Conservation (phyloP, 2,797 vertebrate genomes). For the Diceros bicornis region DNA sequence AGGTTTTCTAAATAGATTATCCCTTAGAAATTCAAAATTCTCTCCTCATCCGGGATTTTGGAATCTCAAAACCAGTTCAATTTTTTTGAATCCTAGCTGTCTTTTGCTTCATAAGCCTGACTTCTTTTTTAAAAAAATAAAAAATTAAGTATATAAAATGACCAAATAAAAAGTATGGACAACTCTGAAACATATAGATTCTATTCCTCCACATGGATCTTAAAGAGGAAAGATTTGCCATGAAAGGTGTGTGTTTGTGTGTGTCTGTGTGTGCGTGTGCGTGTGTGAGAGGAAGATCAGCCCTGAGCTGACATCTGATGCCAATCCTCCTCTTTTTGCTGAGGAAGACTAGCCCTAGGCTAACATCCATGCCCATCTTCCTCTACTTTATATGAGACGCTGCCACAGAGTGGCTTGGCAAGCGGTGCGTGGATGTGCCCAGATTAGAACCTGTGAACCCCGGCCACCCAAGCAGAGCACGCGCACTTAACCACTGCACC, state of each 20-base stretch:
- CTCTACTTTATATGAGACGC: too few relatives aligned
- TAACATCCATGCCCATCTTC: too few relatives aligned
- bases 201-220: not conserved
- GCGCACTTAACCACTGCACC: too few relatives aligned
- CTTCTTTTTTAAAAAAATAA: not conserved
- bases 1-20: not conserved
- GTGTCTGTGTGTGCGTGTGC: too few relatives aligned
- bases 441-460: too few relatives aligned
- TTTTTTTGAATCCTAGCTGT: not conserved
- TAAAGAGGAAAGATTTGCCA: not conserved
- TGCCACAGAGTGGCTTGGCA: too few relatives aligned
- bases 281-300: too few relatives aligned
- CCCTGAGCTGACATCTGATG: too few relatives aligned
- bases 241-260: not conserved
- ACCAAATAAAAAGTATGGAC: slow-evolving; percentile 10
- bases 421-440: too few relatives aligned
- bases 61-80: slow-evolving; percentile 35
- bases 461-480: too few relatives aligned
- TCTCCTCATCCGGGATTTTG: not conserved
- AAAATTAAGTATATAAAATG: not conserved
- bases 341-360: too few relatives aligned
- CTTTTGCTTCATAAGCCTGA: not conserved
- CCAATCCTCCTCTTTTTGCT: too few relatives aligned
- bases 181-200: not conserved
- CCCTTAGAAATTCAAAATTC: slow-evolving; percentile 21